These are phyloP conservation scores for Muscidifurax raptorellus DNA, from an alignment of 1,140 invertebrate genomes.

Conservation along the genomic window DNA sequence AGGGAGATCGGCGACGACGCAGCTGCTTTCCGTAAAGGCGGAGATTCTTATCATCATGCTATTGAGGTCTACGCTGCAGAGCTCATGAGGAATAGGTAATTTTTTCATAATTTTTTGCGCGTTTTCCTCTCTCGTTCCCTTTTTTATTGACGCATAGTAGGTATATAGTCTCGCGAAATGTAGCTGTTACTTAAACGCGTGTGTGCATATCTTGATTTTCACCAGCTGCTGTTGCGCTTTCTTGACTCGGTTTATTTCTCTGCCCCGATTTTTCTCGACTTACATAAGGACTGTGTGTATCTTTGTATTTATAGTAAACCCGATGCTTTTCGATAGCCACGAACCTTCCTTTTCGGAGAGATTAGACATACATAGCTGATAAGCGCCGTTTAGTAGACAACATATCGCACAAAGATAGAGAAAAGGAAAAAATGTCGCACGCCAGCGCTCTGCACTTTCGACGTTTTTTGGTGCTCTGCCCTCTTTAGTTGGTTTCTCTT, in stretches of 20 bases:
- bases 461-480: neutral
- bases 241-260: neutral
- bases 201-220: neutral
- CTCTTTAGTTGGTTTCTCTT: neutral
- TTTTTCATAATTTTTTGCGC: neutral
- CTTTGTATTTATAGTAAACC: too few relatives aligned
- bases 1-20: neutral
- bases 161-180: neutral
- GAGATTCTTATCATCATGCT: neutral
- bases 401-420: neutral
- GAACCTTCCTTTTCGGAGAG: too few relatives aligned
- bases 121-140: neutral
- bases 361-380: too few relatives aligned
- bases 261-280: neutral
- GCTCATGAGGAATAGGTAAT: slow-evolving; percentile 37
- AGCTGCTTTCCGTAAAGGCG: neutral
- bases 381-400: too few relatives aligned
- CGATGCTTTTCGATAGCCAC: too few relatives aligned
- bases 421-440: neutral
- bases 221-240: slow-evolving; percentile 29
- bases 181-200: neutral
- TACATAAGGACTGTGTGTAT: neutral
- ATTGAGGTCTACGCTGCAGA: slow-evolving; percentile 14
- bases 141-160: neutral
- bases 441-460: neutral